Percentiles rank a stretch among this genome's conserved stretches.
Conservation (phyloP, 2,113 vertebrate species). For the Sinosuthora webbiana region DNA sequence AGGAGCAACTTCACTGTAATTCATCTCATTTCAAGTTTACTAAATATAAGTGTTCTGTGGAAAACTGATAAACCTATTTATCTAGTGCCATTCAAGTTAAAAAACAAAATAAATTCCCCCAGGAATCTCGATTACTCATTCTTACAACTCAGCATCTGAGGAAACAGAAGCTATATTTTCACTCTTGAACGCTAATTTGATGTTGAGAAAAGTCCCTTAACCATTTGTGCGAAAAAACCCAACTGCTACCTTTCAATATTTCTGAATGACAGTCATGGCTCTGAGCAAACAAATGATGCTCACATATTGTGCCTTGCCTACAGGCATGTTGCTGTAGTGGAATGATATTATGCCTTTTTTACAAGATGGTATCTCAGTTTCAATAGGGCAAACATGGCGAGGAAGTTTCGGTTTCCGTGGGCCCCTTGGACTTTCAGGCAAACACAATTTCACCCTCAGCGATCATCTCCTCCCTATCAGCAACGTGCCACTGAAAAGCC, state of each 20-base stretch:
- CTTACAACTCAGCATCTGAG: slow-evolving; percentile 42
- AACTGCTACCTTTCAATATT: slow-evolving; percentile 61
- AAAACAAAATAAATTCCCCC: not conserved
- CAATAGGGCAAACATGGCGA: slow-evolving; percentile 26
- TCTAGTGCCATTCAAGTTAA: not conserved
- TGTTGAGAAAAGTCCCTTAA: slow-evolving; percentile 57
- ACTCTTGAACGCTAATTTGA: slow-evolving; percentile 35
- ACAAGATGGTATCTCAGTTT: slow-evolving; percentile 44
- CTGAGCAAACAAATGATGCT: slow-evolving; percentile 55
- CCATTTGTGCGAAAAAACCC: slow-evolving; percentile 57
- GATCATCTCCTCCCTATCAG: not conserved
- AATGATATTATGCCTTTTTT: slow-evolving; percentile 18
- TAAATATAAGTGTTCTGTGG: not conserved
- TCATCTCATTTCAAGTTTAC: slow-evolving; percentile 13
- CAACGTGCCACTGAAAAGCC: not conserved
- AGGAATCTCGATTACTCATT: slow-evolving; percentile 31
- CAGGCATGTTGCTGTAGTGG: slow-evolving; percentile 46
- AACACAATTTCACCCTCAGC: not conserved
- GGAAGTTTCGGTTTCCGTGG: not conserved
- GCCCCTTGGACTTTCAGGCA: slow-evolving; percentile 3
- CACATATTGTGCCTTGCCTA: slow-evolving; percentile 62
- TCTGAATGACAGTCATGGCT: slow-evolving; percentile 54
- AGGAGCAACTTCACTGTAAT: not conserved
- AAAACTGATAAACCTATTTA: slow-evolving; percentile 38
- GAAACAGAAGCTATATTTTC: slow-evolving; percentile 48